Evolutionary conservation across 1,140 invertebrate genomes (phyloP).

Genomic region (Drosophila albomicans): DNA sequence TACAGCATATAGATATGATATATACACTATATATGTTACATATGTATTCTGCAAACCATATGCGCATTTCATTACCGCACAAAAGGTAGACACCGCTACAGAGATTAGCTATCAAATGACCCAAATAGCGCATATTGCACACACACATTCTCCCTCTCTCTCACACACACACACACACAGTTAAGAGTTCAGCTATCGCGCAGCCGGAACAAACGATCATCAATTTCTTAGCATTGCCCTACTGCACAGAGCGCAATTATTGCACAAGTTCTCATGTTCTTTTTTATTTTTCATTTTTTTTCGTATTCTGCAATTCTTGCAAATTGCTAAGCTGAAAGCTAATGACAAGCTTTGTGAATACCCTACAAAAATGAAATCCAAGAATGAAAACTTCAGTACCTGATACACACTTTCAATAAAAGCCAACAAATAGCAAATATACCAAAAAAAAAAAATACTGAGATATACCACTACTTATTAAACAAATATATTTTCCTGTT

Average conservation of each 20-base stretch:
- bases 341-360: not conserved
- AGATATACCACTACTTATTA: no score
- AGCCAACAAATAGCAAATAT: not conserved
- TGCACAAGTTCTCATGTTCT: constrained; percentile 8
- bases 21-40: not conserved
- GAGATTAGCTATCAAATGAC: constrained; percentile 53
- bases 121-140: constrained; percentile 28
- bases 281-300: not conserved
- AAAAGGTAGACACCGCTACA: constrained; percentile 32
- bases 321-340: not conserved
- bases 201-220: constrained; percentile 34
- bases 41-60: constrained; percentile 37
- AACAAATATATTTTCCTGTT: no score
- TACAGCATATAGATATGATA: no score
- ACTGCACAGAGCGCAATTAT: constrained; percentile 18
- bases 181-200: not conserved
- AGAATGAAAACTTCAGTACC: no score
- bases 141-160: not conserved
- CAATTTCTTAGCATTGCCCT: constrained; percentile 30
- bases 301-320: constrained; percentile 1
- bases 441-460: no score
- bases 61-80: constrained; percentile 51
- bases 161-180: no score
- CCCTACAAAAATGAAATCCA: not conserved
- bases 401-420: not conserved